A percentile compares a stretch with the other conserved stretches of the same genome.
Evolutionary conservation across 2,113 vertebrate genomes (phyloP).

Genomic region (Gobiocypris rarus): DNA sequence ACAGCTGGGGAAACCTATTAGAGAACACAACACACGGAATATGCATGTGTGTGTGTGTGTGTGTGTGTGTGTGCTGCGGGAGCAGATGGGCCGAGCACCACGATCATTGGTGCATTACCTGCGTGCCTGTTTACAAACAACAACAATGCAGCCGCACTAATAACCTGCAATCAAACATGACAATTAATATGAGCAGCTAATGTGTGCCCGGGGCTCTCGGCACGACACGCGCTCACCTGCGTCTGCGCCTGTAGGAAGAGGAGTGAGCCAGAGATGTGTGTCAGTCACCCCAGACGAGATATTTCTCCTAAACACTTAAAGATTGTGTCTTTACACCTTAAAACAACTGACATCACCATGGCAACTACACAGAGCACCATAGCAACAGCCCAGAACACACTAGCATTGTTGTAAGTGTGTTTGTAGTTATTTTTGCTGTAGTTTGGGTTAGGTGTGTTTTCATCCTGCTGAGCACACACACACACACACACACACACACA

Average conservation of each 20-base stretch:
- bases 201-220: conserved; percentile 51
- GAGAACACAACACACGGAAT: conserved; percentile 66
- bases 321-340: too few relatives aligned
- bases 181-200: conserved; percentile 71
- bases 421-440: too few relatives aligned
- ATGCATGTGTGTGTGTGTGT: conserved; percentile 38
- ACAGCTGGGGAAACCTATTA: conserved; percentile 74
- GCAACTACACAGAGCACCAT: not conserved
- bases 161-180: conserved; percentile 79
- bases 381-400: not conserved
- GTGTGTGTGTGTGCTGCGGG: conserved; percentile 45
- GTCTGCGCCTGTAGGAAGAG: not conserved
- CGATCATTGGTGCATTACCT: conserved; percentile 80
- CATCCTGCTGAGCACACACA: not conserved
- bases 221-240: conserved; percentile 13
- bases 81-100: conserved; percentile 76
- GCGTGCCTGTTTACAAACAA: conserved; percentile 76
- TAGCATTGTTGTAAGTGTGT: not conserved
- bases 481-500: conserved; percentile 20
- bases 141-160: conserved; percentile 75
- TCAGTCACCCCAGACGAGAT: too few relatives aligned
- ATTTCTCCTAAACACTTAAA: too few relatives aligned
- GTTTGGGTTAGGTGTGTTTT: not conserved
- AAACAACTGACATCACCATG: not conserved
- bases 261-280: too few relatives aligned